These are phyloP conservation scores for Phlogophora meticulosa DNA, from an alignment of 2,888 invertebrate species.

Conservation along the genomic window DNA sequence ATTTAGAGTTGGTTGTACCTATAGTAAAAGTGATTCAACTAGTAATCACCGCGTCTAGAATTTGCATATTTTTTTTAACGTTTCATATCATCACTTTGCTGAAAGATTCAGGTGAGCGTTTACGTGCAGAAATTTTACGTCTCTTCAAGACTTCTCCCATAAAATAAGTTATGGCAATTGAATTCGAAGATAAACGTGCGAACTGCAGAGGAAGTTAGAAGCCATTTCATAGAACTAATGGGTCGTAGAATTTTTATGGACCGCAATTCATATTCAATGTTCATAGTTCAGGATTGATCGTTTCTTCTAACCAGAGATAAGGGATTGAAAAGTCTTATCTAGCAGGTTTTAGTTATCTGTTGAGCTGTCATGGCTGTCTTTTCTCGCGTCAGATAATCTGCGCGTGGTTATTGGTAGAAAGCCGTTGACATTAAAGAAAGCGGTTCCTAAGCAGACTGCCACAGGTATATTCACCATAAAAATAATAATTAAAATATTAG, in stretches of 20 bases:
- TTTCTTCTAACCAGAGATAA: slow-evolving; percentile 8
- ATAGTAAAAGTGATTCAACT: too few species aligned
- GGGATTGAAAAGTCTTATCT: not conserved
- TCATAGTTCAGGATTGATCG: slow-evolving; percentile 1
- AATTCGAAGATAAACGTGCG: slow-evolving; percentile 22
- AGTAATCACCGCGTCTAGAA: too few species aligned
- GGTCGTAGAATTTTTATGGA: slow-evolving; percentile 25
- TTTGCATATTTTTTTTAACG: too few species aligned
- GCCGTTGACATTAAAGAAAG: slow-evolving; percentile 10
- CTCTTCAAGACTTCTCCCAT: slow-evolving; percentile 32
- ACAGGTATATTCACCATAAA: not conserved
- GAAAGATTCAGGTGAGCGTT: slow-evolving; percentile 4
- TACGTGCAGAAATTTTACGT: not conserved
- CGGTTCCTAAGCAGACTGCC: not conserved
- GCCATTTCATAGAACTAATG: slow-evolving; percentile 34
- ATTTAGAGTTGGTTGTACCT: too few species aligned
- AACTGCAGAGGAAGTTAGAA: slow-evolving; percentile 26
- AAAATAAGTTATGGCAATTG: slow-evolving; percentile 18
- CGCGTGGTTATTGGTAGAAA: slow-evolving; percentile 7
- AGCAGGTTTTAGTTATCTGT: slow-evolving; percentile 33
- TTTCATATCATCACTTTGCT: too few species aligned
- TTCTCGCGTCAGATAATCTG: slow-evolving; percentile 8
- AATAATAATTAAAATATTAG: not conserved
- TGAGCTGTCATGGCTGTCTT: slow-evolving; percentile 25
- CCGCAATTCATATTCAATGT: slow-evolving; percentile 17